Percentiles rank a stretch among this genome's conserved stretches.
These are phyloP conservation scores for Stomorhina lunata DNA, from an alignment of 2,888 invertebrate species.

Conservation along the genomic window DNA sequence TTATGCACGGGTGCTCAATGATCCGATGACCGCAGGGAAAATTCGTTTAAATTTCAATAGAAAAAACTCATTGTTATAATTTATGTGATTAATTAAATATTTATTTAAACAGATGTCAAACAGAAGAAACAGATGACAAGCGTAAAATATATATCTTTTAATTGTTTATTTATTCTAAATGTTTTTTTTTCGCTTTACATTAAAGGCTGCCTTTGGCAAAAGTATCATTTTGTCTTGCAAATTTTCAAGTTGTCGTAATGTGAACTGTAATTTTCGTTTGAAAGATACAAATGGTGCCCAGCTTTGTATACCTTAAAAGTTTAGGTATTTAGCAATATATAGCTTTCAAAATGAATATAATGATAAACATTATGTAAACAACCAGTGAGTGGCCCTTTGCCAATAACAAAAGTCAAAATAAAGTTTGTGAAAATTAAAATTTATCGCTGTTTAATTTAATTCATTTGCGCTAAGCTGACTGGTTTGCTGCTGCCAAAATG, in stretches of 20 bases:
- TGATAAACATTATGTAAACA: not conserved
- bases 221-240: constrained; percentile 32
- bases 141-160: no score
- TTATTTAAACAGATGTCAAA: no score
- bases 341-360: not conserved
- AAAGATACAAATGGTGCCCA: not conserved
- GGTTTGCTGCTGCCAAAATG: constrained; percentile 68
- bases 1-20: no score
- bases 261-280: not conserved
- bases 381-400: constrained; percentile 71
- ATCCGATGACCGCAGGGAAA: no score
- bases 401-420: constrained; percentile 64
- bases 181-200: not conserved
- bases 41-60: no score
- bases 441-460: constrained; percentile 73
- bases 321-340: not conserved
- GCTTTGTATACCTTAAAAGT: not conserved
- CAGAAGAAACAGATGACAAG: no score
- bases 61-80: no score
- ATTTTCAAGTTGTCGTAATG: constrained; percentile 1
- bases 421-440: constrained; percentile 69
- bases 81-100: no score
- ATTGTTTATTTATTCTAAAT: not conserved
- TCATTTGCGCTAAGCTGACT: constrained; percentile 67
- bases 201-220: constrained; percentile 16